A percentile compares a stretch with the other conserved stretches of the same genome.
Conservation (phyloP, 2,797 vertebrate genomes). For the Neosilurus mollespiculum region DNA sequence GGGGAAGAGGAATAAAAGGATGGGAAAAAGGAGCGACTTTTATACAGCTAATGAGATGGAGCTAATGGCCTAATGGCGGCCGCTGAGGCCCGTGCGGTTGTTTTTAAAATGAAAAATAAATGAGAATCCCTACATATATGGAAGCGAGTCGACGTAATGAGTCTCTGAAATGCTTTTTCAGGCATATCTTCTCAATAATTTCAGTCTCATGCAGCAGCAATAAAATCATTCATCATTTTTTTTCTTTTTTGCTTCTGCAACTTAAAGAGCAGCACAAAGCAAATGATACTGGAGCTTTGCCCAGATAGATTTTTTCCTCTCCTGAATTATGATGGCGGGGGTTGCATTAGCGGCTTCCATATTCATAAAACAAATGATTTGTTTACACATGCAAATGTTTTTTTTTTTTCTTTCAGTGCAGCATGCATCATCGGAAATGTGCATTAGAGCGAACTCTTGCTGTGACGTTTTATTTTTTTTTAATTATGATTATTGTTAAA, state of each 20-base stretch:
- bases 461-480: not conserved
- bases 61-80: conserved; percentile 59
- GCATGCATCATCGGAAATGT: conserved; percentile 12
- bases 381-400: conserved; percentile 41
- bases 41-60: conserved; percentile 58
- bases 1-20: conserved; percentile 48
- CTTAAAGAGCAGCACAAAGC: conserved; percentile 51
- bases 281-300: conserved; percentile 44
- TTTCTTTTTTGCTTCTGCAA: conserved; percentile 24
- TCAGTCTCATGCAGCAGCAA: conserved; percentile 55
- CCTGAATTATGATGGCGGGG: conserved; percentile 32
- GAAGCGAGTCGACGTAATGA: conserved; percentile 55
- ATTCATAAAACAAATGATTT: conserved; percentile 47
- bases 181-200: conserved; percentile 57
- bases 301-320: conserved; percentile 19
- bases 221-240: conserved; percentile 57
- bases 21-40: conserved; percentile 49
- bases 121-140: conserved; percentile 57
- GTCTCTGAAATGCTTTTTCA: conserved; percentile 57
- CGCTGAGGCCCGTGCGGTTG: conserved; percentile 50
- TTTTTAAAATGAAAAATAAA: conserved; percentile 61
- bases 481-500: not conserved
- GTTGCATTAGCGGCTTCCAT: conserved; percentile 32
- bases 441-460: not conserved
- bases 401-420: conserved; percentile 18